These are phyloP conservation scores for Paratrypauchen microcephalus DNA, from an alignment of 2,797 vertebrate genomes.

Conservation along the genomic window DNA sequence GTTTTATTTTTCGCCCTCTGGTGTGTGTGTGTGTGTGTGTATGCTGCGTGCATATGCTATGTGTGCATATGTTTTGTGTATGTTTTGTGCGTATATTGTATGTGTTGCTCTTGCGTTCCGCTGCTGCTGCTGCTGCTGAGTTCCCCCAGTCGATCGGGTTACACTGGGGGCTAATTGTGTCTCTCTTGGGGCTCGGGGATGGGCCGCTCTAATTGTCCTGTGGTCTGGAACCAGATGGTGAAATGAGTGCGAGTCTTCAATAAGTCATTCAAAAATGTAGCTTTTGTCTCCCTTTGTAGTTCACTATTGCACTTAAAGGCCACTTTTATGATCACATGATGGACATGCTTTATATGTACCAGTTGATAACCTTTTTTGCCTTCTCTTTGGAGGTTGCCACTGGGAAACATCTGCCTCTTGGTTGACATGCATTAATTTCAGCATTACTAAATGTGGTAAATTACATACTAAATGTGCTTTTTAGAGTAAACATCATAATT, in stretches of 20 bases:
- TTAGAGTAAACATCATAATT: neutral
- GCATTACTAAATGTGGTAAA: neutral
- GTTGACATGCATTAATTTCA: neutral
- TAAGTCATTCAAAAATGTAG: constrained; percentile 20
- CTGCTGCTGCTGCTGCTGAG: constrained; percentile 43
- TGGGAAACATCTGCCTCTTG: neutral
- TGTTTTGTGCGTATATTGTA: constrained; percentile 38
- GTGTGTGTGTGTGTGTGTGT: constrained; percentile 28
- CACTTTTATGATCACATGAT: constrained; percentile 1
- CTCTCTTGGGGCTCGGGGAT: constrained; percentile 71
- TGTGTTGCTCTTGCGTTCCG: constrained; percentile 33
- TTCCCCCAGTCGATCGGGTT: constrained; percentile 73
- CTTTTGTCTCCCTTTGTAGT: constrained; percentile 14
- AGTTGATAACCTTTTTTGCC: neutral
- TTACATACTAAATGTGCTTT: neutral
- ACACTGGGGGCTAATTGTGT: constrained; percentile 74
- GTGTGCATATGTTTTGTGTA: constrained; percentile 26
- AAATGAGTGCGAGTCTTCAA: constrained; percentile 33
- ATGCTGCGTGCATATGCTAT: constrained; percentile 31
- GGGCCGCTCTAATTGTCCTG: constrained; percentile 71
- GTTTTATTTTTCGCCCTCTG: constrained; percentile 12
- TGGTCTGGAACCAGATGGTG: constrained; percentile 74
- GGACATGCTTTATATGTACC: neutral
- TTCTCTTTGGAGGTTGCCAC: neutral
- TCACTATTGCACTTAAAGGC: constrained; percentile 1